phyloP scores from a whole-genome alignment of 2,888 invertebrate genomes.

The Eutolmus rufibarbis region DNA sequence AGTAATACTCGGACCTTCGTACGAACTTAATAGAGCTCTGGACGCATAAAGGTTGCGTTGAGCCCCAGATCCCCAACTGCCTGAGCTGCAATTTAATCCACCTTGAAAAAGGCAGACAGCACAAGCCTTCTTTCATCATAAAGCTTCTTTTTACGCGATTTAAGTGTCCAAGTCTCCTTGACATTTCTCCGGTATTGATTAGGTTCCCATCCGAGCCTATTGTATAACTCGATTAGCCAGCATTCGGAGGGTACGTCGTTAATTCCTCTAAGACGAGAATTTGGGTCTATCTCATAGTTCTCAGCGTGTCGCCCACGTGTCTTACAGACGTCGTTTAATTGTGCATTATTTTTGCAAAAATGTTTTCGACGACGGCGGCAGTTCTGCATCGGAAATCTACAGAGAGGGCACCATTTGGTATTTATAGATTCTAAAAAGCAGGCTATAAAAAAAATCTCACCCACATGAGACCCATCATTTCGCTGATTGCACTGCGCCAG shows the following conservation, averaged over 20 bases:
- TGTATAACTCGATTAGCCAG: neutral
- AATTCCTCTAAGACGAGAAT: neutral
- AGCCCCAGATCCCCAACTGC: neutral
- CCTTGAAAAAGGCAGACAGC: neutral
- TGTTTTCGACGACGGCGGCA: neutral
- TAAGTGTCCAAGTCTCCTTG: neutral
- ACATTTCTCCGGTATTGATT: slow-evolving; percentile 27
- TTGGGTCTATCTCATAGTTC: neutral
- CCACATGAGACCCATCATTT: neutral
- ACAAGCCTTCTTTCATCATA: neutral
- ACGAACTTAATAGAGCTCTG: neutral
- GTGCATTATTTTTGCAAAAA: neutral
- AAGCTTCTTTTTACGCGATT: neutral
- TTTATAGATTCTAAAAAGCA: neutral
- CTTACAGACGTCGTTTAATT: neutral
- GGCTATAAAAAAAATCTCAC: neutral
- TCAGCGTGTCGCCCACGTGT: neutral
- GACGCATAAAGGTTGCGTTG: neutral
- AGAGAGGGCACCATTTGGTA: neutral
- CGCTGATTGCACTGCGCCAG: neutral
- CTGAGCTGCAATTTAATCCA: neutral
- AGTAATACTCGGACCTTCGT: neutral
- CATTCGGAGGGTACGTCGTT: neutral
- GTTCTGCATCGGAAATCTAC: neutral
- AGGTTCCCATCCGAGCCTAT: neutral